Conservation (phyloP, 1,140 invertebrate species). For the Cyclargus thomasi region DNA sequence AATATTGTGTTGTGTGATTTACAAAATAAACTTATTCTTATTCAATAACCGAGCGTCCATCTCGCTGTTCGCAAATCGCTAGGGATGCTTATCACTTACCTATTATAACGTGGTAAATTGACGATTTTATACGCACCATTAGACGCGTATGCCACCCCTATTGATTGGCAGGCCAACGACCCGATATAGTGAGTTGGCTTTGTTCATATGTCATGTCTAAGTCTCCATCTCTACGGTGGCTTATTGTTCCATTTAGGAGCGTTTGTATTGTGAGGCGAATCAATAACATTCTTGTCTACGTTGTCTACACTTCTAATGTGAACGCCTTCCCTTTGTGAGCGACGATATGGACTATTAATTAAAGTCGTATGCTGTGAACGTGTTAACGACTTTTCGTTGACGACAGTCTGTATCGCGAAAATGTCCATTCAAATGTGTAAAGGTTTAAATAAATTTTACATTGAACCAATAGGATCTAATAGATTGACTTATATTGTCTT, state of each 20-base stretch:
- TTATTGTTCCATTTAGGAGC: constrained; percentile 1
- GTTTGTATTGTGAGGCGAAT: not conserved
- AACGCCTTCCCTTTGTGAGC: not conserved
- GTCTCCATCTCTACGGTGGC: not conserved
- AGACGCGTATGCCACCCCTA: not conserved
- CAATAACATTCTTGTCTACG: constrained; percentile 3
- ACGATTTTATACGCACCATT: not conserved
- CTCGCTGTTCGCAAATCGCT: too few relatives aligned
- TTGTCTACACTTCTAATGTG: not conserved
- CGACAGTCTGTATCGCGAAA: not conserved
- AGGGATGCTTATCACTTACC: not conserved
- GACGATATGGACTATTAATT: not conserved
- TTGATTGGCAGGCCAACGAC: constrained; percentile 6
- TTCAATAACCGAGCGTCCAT: too few relatives aligned
- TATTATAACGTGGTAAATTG: not conserved
- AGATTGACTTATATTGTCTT: too few relatives aligned
- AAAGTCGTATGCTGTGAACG: not conserved
- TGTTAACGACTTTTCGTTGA: not conserved
- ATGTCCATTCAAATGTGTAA: too few relatives aligned
- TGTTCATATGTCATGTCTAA: constrained; percentile 13
- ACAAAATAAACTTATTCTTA: too few relatives aligned
- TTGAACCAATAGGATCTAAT: too few relatives aligned
- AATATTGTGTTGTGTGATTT: too few relatives aligned
- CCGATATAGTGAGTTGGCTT: not conserved
- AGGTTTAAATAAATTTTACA: too few relatives aligned